Evolutionary conservation across 2,888 invertebrate genomes (phyloP).

Genomic region (Drosophila neutralis): DNA sequence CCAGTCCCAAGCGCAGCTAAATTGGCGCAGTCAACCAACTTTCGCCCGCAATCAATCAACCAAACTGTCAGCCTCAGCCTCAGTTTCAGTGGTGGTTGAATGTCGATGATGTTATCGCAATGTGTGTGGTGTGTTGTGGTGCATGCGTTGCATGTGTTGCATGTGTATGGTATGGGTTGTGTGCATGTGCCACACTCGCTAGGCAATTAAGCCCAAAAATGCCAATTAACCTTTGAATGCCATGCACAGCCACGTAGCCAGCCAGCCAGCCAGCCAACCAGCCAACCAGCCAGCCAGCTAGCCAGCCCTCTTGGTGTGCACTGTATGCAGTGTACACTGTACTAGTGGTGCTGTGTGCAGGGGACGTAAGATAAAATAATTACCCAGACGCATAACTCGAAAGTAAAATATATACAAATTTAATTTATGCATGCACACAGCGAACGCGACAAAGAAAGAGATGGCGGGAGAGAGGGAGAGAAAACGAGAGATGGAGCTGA

Average conservation of each 20-base stretch:
- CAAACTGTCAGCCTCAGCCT: constrained; percentile 44
- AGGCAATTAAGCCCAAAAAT: constrained; percentile 78
- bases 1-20: constrained; percentile 29
- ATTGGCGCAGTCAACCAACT: constrained; percentile 58
- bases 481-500: neutral
- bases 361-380: constrained; percentile 74
- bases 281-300: neutral
- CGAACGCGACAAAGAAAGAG: constrained; percentile 34
- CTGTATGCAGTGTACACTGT: constrained; percentile 34
- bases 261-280: neutral
- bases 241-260: constrained; percentile 74
- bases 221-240: constrained; percentile 79
- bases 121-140: constrained; percentile 23
- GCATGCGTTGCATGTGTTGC: constrained; percentile 40
- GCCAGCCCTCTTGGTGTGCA: constrained; percentile 38
- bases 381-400: constrained; percentile 80
- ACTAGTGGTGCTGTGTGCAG: constrained; percentile 10
- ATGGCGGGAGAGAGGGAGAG: neutral
- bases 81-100: constrained; percentile 24
- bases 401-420: constrained; percentile 74
- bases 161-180: neutral
- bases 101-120: constrained; percentile 57
- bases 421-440: constrained; percentile 79
- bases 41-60: constrained; percentile 61
- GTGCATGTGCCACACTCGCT: constrained; percentile 55